Evolutionary conservation across 2,888 invertebrate genomes (phyloP).

Genomic region (Leucania comma): DNA sequence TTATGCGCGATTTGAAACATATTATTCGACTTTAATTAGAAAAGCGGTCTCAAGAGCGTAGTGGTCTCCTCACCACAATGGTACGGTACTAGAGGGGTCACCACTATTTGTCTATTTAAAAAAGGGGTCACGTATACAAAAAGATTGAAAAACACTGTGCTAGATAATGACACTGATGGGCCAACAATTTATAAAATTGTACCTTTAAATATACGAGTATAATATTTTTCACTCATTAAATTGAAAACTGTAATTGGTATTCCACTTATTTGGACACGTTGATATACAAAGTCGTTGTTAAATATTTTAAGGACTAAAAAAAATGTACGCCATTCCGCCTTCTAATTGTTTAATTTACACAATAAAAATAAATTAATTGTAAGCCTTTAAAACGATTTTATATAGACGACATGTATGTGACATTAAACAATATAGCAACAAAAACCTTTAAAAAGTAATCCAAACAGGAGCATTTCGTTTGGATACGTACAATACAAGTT

Average conservation of each 20-base stretch:
- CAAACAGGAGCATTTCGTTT: constrained; percentile 70
- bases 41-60: no score
- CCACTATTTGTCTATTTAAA: no score
- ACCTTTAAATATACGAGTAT: background rate
- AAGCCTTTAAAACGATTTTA: background rate
- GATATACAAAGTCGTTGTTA: background rate
- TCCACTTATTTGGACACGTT: background rate
- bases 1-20: no score
- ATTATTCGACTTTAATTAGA: no score
- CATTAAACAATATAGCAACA: constrained; percentile 26
- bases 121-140: no score
- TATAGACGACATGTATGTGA: background rate
- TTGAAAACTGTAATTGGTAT: background rate
- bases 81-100: no score
- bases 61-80: no score
- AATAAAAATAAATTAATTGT: background rate
- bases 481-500: constrained; percentile 71
- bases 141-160: no score
- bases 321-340: background rate
- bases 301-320: background rate
- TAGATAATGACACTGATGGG: constrained; percentile 1
- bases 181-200: background rate
- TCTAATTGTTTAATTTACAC: background rate
- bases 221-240: background rate
- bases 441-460: constrained; percentile 63